Evolutionary conservation across 2,797 vertebrate genomes (phyloP).

Genomic region (Lacerta agilis): DNA sequence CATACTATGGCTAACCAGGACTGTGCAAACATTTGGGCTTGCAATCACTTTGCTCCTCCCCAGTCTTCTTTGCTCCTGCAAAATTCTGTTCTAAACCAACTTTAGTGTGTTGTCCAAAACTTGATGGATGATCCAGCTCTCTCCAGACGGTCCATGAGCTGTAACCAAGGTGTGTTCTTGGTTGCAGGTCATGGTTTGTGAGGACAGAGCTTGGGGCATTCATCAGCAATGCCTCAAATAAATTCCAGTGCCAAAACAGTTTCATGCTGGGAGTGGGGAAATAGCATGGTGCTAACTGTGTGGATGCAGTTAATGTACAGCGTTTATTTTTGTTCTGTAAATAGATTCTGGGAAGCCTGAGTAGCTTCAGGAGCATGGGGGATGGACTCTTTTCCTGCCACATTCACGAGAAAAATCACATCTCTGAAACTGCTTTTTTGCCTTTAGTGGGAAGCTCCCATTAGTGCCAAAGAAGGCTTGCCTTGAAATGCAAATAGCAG

Average conservation of each 20-base stretch:
- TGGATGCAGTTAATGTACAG: not conserved
- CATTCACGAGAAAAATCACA: not conserved
- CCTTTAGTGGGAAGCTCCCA: not conserved
- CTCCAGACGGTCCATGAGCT: too few relatives aligned
- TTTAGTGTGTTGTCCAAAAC: too few relatives aligned
- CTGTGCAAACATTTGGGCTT: too few relatives aligned
- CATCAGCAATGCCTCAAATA: slow-evolving; percentile 55
- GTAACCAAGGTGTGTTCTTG: too few relatives aligned
- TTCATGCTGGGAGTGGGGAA: not conserved
- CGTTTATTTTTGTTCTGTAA: not conserved
- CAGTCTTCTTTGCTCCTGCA: too few relatives aligned
- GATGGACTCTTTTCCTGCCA: not conserved
- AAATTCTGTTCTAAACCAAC: too few relatives aligned
- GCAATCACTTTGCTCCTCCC: too few relatives aligned
- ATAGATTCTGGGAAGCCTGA: not conserved
- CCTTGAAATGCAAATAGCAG: not conserved
- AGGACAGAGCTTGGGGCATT: slow-evolving; percentile 24
- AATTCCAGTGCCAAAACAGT: slow-evolving; percentile 27
- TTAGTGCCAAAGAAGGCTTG: not conserved
- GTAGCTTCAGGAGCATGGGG: not conserved
- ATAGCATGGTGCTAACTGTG: not conserved
- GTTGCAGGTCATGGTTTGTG: too few relatives aligned
- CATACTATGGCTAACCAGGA: too few relatives aligned
- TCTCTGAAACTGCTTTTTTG: not conserved
- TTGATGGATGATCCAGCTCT: too few relatives aligned